phyloP scores from a whole-genome alignment of 2,113 vertebrate species.

The Bothrops jararaca region DNA sequence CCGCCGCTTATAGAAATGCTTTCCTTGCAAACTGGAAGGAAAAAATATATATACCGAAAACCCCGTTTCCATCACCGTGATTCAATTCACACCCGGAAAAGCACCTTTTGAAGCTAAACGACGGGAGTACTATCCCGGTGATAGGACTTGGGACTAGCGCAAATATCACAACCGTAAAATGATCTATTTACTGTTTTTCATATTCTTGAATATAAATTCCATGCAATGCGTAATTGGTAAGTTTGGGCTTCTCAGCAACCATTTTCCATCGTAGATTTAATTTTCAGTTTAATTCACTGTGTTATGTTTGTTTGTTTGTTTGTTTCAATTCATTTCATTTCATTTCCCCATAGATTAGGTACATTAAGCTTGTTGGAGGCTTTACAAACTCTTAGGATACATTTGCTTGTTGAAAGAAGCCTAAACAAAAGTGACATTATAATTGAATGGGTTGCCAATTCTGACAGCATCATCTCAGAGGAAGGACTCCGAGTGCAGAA shows the following conservation, averaged over 20 bases:
- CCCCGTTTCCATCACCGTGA: neutral
- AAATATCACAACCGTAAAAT: neutral
- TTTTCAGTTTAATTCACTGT: neutral
- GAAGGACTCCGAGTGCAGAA: neutral
- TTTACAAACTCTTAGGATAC: neutral
- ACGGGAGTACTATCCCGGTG: neutral
- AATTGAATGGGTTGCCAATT: neutral
- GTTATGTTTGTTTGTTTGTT: neutral
- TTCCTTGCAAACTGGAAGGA: neutral
- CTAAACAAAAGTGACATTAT: neutral
- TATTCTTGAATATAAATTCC: neutral
- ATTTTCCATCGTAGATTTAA: neutral
- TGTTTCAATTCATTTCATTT: neutral
- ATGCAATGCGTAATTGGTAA: neutral
- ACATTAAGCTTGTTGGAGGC: neutral
- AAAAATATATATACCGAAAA: neutral
- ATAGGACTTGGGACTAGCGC: neutral
- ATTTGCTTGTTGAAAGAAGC: neutral
- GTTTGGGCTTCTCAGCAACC: neutral
- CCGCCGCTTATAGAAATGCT: neutral
- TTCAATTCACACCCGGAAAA: neutral
- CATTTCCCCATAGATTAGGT: neutral
- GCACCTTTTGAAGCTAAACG: neutral
- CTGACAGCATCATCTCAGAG: neutral
- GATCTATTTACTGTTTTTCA: neutral